phyloP scores from a whole-genome alignment of 2,113 vertebrate species.

The Chrysochloris asiatica region DNA sequence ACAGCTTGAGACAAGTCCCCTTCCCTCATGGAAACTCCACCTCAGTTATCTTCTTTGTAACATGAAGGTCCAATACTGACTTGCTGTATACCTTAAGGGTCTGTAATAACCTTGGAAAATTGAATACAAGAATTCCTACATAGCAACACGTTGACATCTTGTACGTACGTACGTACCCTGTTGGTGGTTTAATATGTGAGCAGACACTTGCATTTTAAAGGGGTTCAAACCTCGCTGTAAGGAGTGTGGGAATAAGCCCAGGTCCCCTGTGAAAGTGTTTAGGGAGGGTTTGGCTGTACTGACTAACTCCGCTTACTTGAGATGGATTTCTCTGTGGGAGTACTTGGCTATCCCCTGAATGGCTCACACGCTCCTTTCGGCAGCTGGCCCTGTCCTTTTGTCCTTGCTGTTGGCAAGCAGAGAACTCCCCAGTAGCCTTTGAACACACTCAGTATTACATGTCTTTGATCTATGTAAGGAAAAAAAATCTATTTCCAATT shows the following conservation, averaged over 20 bases:
- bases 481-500: constrained; percentile 68
- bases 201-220: too few relatives aligned
- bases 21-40: neutral
- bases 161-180: too few relatives aligned
- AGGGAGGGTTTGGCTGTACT: neutral
- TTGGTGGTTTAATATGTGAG: too few relatives aligned
- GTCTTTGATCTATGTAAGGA: constrained; percentile 54
- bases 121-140: neutral
- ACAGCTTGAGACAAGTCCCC: neutral
- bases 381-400: constrained; percentile 19
- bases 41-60: neutral
- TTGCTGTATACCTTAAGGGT: neutral
- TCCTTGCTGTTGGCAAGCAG: constrained; percentile 54
- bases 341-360: neutral
- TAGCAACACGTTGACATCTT: too few relatives aligned
- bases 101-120: too few relatives aligned
- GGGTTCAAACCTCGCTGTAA: too few relatives aligned
- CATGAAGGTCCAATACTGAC: too few relatives aligned
- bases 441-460: constrained; percentile 23
- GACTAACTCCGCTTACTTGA: rapidly evolving
- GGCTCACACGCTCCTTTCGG: neutral
- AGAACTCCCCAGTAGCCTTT: constrained; percentile 46
- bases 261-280: rapidly evolving
- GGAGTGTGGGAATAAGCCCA: too few relatives aligned
- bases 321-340: too few relatives aligned